phyloP scores from a whole-genome alignment of 2,797 vertebrate species.

The Gymnodraco acuticeps region DNA sequence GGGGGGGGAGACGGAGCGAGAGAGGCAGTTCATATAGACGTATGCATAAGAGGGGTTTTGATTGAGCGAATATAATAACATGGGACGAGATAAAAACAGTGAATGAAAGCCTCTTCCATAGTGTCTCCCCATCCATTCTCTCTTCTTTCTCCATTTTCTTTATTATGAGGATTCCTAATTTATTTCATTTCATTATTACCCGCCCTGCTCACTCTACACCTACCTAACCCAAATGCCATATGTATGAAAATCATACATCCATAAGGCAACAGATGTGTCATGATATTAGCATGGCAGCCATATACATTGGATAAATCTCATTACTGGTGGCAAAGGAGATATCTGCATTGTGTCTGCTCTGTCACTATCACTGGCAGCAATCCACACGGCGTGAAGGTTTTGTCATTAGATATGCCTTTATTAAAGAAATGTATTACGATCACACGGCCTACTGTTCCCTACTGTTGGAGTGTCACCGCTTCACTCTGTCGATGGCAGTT shows the following conservation, averaged over 20 bases:
- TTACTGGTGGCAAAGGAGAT: conserved; percentile 74
- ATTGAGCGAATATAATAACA: conserved; percentile 85
- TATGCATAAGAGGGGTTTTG: conserved; percentile 80
- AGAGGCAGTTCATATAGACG: conserved; percentile 82
- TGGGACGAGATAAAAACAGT: conserved; percentile 82
- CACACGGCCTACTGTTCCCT: conserved; percentile 48
- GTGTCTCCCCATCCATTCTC: conserved; percentile 65
- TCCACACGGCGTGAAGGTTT: conserved; percentile 67
- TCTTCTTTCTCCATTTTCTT: conserved; percentile 49
- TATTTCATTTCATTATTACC: conserved; percentile 78
- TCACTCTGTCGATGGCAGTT: conserved; percentile 25
- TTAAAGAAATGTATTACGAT: conserved; percentile 76
- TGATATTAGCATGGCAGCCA: conserved; percentile 76
- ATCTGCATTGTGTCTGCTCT: conserved; percentile 59
- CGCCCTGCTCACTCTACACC: conserved; percentile 12
- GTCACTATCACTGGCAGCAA: conserved; percentile 72
- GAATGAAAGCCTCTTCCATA: conserved; percentile 77
- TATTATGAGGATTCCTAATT: conserved; percentile 77
- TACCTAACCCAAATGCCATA: conserved; percentile 63
- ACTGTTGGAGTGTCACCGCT: conserved; percentile 32
- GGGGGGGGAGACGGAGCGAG: conserved; percentile 54
- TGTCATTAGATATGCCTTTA: conserved; percentile 77
- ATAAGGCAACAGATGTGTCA: conserved; percentile 77
- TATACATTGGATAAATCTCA: conserved; percentile 78
- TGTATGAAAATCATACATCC: conserved; percentile 75